These are phyloP conservation scores for Tauraco erythrolophus DNA, from an alignment of 2,113 vertebrate genomes.

Conservation along the genomic window DNA sequence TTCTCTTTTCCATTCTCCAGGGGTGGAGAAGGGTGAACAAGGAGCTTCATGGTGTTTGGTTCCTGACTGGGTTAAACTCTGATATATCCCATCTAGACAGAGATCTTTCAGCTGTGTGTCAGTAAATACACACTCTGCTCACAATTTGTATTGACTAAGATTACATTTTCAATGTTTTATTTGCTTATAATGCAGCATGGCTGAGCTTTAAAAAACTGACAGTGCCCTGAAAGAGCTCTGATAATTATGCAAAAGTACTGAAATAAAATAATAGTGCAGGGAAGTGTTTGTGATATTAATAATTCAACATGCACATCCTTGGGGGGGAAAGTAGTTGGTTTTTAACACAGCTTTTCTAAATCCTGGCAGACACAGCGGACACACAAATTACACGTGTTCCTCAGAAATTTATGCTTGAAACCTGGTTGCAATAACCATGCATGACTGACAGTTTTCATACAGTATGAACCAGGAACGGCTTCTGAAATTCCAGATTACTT, in stretches of 20 bases:
- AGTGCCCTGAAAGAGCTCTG: neutral
- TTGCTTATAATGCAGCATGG: neutral
- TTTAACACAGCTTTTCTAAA: neutral
- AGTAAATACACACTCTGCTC: neutral
- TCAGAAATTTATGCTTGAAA: neutral
- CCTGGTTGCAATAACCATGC: neutral
- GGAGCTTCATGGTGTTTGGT: too few species aligned
- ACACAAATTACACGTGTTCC: neutral
- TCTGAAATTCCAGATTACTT: neutral
- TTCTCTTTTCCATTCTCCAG: too few species aligned
- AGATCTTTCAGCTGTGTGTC: neutral
- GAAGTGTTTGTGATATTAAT: conserved; percentile 31
- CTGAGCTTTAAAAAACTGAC: neutral
- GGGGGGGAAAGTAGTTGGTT: neutral
- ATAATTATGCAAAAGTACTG: neutral
- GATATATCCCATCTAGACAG: neutral
- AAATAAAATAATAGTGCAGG: conserved; percentile 5
- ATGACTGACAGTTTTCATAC: neutral
- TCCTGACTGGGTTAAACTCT: too few species aligned
- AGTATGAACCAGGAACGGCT: neutral
- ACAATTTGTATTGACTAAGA: neutral
- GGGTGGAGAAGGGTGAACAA: too few species aligned
- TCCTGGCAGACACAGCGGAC: neutral
- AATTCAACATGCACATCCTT: neutral
- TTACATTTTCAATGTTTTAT: neutral